These are phyloP conservation scores for Eurystomus glaucurus DNA, from an alignment of 2,797 vertebrate genomes.

Conservation along the genomic window DNA sequence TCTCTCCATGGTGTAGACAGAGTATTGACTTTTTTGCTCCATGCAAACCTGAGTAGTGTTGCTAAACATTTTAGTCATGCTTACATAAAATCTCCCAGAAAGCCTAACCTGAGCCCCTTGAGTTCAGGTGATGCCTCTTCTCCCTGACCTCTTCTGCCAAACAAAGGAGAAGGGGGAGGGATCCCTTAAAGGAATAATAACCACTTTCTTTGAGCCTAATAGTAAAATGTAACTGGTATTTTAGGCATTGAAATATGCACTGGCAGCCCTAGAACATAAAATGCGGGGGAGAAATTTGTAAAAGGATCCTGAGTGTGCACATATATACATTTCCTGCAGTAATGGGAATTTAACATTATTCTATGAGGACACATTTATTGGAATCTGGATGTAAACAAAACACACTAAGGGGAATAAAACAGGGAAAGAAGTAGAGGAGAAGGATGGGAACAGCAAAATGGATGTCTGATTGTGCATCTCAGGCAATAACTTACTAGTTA, in stretches of 20 bases:
- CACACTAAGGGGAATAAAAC: neutral
- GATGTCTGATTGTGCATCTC: neutral
- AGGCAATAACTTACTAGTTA: neutral
- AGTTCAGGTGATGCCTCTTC: slow-evolving; percentile 69
- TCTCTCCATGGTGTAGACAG: neutral
- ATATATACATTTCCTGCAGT: fast-evolving
- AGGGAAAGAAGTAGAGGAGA: neutral
- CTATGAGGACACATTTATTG: fast-evolving
- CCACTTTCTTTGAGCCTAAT: neutral
- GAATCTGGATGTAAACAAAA: neutral
- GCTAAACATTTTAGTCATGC: slow-evolving; percentile 74
- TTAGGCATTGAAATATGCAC: neutral
- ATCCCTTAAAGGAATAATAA: slow-evolving; percentile 36
- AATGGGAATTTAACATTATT: neutral
- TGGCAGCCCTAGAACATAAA: neutral
- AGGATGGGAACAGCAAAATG: neutral
- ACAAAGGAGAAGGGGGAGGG: slow-evolving; percentile 8
- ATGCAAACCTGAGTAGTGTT: slow-evolving; percentile 51
- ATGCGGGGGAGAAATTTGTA: neutral
- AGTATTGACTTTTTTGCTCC: slow-evolving; percentile 41
- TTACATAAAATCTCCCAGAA: slow-evolving; percentile 69
- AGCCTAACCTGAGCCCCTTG: slow-evolving; percentile 39
- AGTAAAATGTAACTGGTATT: neutral
- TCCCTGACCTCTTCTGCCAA: slow-evolving; percentile 53
- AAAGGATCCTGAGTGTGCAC: fast-evolving